A percentile compares a stretch with the other conserved stretches of the same genome.
phyloP scores from a whole-genome alignment of 2,888 invertebrate species.

The Parnassius mnemosyne region DNA sequence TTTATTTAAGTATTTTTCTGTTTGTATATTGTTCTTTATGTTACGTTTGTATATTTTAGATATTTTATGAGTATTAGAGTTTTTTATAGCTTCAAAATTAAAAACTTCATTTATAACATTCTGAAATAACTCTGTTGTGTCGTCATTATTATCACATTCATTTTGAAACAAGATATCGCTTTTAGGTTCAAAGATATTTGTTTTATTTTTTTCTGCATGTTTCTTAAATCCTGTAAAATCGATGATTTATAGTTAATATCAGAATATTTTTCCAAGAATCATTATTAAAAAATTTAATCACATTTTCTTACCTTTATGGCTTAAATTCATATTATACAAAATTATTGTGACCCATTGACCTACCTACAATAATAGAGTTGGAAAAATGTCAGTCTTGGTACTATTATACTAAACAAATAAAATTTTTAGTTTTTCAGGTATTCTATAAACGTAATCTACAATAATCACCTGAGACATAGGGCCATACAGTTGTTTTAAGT shows the following conservation, averaged over 20 bases:
- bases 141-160: conserved; percentile 26
- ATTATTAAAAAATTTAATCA: background rate
- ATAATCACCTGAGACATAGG: conserved; percentile 46
- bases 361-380: conserved; percentile 43
- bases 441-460: conserved; percentile 7
- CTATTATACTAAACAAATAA: too few relatives aligned
- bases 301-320: conserved; percentile 32
- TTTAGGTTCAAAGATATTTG: background rate
- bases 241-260: background rate
- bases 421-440: too few relatives aligned
- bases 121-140: conserved; percentile 47
- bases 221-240: conserved; percentile 3
- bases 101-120: conserved; percentile 53
- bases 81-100: conserved; percentile 35
- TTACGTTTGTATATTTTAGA: background rate
- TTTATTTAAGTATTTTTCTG: background rate
- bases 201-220: background rate
- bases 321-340: conserved; percentile 44
- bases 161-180: background rate
- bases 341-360: conserved; percentile 62
- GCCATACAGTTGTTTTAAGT: conserved; percentile 45
- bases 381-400: too few relatives aligned
- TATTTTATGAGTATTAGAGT: background rate
- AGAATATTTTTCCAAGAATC: background rate
- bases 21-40: background rate